These are phyloP conservation scores for Chrysemys picta DNA, from an alignment of 2,113 vertebrate species.

Conservation along the genomic window DNA sequence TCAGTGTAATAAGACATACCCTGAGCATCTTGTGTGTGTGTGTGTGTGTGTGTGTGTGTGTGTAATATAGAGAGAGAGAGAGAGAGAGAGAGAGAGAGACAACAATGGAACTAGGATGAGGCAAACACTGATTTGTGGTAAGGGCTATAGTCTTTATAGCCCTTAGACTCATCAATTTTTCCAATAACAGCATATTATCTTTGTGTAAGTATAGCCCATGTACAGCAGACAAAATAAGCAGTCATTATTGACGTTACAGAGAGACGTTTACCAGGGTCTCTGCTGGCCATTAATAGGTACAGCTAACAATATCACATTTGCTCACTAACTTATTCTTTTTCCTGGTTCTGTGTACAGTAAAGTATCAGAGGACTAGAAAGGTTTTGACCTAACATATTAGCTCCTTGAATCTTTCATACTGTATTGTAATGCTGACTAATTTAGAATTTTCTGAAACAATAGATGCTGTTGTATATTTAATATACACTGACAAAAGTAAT, in stretches of 20 bases:
- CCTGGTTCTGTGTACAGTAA: rapidly evolving
- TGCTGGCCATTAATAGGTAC: not conserved
- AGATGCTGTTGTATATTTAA: not conserved
- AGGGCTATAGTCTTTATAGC: not conserved
- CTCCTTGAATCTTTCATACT: not conserved
- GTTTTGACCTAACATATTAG: not conserved
- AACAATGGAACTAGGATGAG: not conserved
- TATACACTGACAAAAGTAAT: rapidly evolving
- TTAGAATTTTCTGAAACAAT: not conserved
- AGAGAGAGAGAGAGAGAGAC: too few relatives aligned
- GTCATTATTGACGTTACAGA: rapidly evolving
- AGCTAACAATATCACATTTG: rapidly evolving
- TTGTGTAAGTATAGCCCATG: not conserved
- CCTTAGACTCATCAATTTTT: not conserved
- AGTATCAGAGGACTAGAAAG: not conserved
- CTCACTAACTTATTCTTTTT: not conserved
- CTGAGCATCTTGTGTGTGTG: not conserved
- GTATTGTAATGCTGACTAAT: rapidly evolving
- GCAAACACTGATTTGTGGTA: not conserved
- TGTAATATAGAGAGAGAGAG: too few relatives aligned
- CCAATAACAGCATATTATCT: not conserved
- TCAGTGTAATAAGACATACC: not conserved
- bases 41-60: not conserved
- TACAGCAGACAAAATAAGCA: rapidly evolving
- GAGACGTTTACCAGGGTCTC: not conserved